Conservation (phyloP, 2,797 vertebrate genomes). For the Tangara arthus region DNA sequence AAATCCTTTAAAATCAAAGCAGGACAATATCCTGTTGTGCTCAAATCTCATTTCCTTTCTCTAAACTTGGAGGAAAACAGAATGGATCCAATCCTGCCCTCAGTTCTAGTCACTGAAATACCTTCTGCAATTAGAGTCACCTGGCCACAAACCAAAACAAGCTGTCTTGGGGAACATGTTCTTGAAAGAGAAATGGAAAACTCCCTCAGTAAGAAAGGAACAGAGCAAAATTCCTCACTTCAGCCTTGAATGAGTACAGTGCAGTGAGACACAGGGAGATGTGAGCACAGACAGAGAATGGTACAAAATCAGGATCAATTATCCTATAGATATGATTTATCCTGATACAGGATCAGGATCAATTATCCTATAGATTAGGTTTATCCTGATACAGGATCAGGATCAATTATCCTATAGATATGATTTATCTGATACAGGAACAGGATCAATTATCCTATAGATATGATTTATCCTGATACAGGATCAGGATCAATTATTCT, state of each 20-base stretch:
- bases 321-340: too few species aligned
- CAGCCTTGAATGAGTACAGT: background rate
- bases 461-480: too few species aligned
- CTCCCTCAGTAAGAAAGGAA: background rate
- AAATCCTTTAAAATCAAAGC: background rate
- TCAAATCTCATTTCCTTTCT: background rate
- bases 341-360: too few species aligned
- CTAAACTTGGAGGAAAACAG: background rate
- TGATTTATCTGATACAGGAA: too few species aligned
- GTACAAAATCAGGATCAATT: too few species aligned
- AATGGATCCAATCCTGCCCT: background rate
- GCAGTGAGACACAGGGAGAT: background rate
- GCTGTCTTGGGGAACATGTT: background rate
- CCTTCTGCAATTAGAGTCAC: background rate
- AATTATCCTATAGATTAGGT: too few species aligned
- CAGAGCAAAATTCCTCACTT: background rate
- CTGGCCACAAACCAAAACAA: background rate
- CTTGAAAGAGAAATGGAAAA: background rate
- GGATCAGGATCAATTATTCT: too few species aligned
- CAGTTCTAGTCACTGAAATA: background rate
- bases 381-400: too few species aligned
- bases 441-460: too few species aligned
- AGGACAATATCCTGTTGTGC: background rate
- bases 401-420: too few species aligned
- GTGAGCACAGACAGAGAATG: too few species aligned